Evolutionary conservation across 2,888 invertebrate genomes (phyloP), one percentile per base, ranked within the genome.

Genomic region (Lepidocyrtinus sp.): DNA sequence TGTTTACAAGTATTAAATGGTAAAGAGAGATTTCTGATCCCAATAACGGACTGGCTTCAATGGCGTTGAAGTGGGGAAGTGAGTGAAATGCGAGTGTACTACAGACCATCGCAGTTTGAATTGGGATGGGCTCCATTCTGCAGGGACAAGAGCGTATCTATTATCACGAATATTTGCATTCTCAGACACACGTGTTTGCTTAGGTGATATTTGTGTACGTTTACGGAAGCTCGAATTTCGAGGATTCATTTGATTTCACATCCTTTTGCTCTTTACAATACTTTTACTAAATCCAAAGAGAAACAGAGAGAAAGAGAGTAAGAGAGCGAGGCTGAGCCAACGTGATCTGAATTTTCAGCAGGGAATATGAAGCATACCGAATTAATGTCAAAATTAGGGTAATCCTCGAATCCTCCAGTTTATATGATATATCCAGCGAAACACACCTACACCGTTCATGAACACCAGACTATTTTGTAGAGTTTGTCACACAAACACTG

Each of bases 311-410:
- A 59, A 59, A 15, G 50, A 50, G 17, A 50, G 50, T 7, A 7
- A 12, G 50, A 50, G 50, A 36, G 76, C 76, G 50, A 71, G 64
- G 64, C 65, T 19, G 45, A 19, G 65, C 2, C 50, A 59, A 78
- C 73, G 78, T 78, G 78, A 78, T 67, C 17, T 68, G 78, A 78
- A 78, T 78, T 78, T 21, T 71, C 15, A 78, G 73, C 63, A 27
- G 36, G 62, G 68, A 78, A 73, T 68, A 68, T 78, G 78, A 72
- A 78, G 50, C 78, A 78, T 73, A 62, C 78, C 73, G 78, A 78
- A 78, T 78, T 78, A 78, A 78, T 78, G 72, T 73, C 36, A 12
- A 59, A 59, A 59, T 59, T 59, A 59, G 59, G 59, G 59, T 21
- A 59, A 59, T 59, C 59, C 59, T 59, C 21, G 59, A 59, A 59